Evolutionary conservation across 2,888 invertebrate species (phyloP), one percentile per base, ranked within the genome.

Genomic region (Macropis europaea): DNA sequence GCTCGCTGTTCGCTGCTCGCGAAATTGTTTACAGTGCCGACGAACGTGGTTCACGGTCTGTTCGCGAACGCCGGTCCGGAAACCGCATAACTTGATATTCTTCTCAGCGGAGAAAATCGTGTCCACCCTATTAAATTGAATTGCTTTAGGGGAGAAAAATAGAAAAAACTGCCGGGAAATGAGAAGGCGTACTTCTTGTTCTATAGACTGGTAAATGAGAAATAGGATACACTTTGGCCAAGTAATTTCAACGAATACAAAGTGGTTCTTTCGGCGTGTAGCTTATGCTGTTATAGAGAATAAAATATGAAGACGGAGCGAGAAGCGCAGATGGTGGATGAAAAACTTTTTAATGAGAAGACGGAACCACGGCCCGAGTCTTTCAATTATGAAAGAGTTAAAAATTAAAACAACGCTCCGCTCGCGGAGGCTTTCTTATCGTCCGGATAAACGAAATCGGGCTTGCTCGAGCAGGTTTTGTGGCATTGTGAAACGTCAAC

Each of bases 321-420:
- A 53, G 50, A 60, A 67, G 69, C 78, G 72, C 78, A 73, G 78
- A 74, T 76, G 75, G 75, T 47, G 60, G 71, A 70, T 68, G 47
- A 54, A 62, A 81, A 80, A 81, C 67, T 77, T 80, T 72, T 80
- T 76, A 81, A 80, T 76, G 79, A 76, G 73, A 70, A 60, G 63
- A 77, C 64, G 63, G 63, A 56, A 64, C 56, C 42, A 50, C 40
- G 54, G 59, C 11, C 40, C 38, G 32, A 40, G 63, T 77, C 63
- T 64, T 79, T 77, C 67, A 79, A 79, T 79, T 80, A 81, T 56
- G 67, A 63, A 69, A 62, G 60, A 71, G 53, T 66, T 71, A 74
- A 68, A 80, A 77, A 80, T 79, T 74, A 67, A 72, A 63, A 66
- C 38, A 42, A 45, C 28, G 52, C 28, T 43, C 30, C 43, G 9